These are phyloP conservation scores for Nannospalax galili DNA, from an alignment of 2,113 vertebrate species.

Conservation along the genomic window DNA sequence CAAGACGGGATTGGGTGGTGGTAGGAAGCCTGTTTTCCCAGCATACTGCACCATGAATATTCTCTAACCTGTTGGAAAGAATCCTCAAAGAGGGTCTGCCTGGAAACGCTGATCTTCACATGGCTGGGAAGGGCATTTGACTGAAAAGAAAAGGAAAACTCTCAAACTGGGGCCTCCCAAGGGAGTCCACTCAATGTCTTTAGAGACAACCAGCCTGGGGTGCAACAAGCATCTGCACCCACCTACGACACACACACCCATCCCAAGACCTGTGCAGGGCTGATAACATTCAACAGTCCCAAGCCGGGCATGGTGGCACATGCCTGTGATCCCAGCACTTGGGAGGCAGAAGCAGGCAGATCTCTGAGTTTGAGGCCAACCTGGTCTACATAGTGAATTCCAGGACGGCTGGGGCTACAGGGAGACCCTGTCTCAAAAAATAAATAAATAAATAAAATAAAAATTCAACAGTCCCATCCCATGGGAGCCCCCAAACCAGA, in stretches of 20 bases:
- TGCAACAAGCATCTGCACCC: no score
- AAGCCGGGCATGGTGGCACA: no score
- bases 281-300: neutral
- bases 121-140: conserved; percentile 97
- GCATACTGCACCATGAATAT: neutral
- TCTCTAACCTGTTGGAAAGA: conserved; percentile 96
- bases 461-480: neutral
- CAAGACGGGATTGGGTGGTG: neutral
- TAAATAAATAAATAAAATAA: no score
- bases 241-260: neutral
- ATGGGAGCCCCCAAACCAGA: rapidly evolving
- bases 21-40: no score
- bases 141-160: conserved; percentile 80
- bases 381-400: no score
- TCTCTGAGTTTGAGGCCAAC: no score
- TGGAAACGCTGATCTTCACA: conserved; percentile 97
- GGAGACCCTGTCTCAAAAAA: no score
- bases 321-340: no score
- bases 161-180: neutral
- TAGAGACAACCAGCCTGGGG: no score
- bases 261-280: neutral
- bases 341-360: no score
- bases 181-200: neutral
- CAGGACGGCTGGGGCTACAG: no score
- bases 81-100: conserved; percentile 98